Base-by-base conservation (phyloP, 1,140 invertebrate genomes). In the Rhynchophorus ferrugineus region DNA sequence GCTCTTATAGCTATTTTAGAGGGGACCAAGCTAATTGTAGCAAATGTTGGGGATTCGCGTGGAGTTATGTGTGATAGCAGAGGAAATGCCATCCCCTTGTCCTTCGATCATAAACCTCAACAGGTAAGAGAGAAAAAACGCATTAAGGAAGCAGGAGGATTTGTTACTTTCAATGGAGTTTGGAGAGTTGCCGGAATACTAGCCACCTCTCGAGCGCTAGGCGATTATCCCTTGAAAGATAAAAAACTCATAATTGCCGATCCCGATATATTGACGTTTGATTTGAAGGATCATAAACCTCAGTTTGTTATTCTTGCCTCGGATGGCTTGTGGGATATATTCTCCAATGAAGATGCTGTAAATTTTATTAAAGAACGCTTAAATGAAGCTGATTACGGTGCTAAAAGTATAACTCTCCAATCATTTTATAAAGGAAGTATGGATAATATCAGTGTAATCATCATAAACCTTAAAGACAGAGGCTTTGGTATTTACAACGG, bases 251-350 rank as follows among this genome's bases (percentile, higher is more conserved):
- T 98, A 7, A 95, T 94, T 58, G 91, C 93, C 1, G 89, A 95
- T 68, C 95, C 95, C 17, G 94, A 98, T 69, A 91, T 98, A 61
- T 73, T 93, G 49, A 92, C 89, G n/a, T 95, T 97, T 69, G 87
- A 95, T 69, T 69, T 93, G 37, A 75, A 76, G 36, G 84, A 89
- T 70, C 85, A 89, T 61, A 85, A 83, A 65, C 91, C 94, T 1
- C 78, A 83, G 71, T 97, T 97, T 72, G 71, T 96, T 50, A 83
- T 98, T 50, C 71, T 97, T 17, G 95, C 94, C 8, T 89, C 91
- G 2, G 95, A 97, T 78, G 95, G 95, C 8, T 75, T 98, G 6
- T 97, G 93, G 93, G 95, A 97, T 71, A 92, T 88, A 20, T 94
- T 95, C 65, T 79, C 79, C 13, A 97, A 96, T 71, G 91, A 96